These are phyloP conservation scores for Adineta ricciae DNA, from an alignment of 2,888 invertebrate species.

Conservation along the genomic window DNA sequence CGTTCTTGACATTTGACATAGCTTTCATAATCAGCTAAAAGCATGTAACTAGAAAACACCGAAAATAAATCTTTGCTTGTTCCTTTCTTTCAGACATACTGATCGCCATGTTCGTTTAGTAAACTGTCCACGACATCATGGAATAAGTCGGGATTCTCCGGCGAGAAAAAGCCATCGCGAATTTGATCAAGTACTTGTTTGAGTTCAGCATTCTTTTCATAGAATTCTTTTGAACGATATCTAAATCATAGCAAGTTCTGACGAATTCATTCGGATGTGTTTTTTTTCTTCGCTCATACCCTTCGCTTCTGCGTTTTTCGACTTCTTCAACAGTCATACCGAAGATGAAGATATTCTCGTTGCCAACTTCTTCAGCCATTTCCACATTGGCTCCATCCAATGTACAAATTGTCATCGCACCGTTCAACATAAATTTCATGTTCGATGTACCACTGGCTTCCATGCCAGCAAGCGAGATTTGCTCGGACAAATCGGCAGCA, in stretches of 20 bases:
- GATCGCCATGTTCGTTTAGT: slow-evolving; percentile 65
- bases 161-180: slow-evolving; percentile 80
- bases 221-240: too few relatives aligned
- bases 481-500: slow-evolving; percentile 93
- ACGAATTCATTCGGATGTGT: too few relatives aligned
- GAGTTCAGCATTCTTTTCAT: slow-evolving; percentile 66
- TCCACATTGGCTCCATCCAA: slow-evolving; percentile 98
- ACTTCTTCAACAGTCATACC: slow-evolving; percentile 55
- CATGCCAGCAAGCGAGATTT: slow-evolving; percentile 96
- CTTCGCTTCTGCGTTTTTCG: slow-evolving; percentile 38
- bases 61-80: too few relatives aligned
- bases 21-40: slow-evolving; percentile 85
- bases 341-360: slow-evolving; percentile 92
- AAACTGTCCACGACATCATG: slow-evolving; percentile 78
- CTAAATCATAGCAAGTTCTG: too few relatives aligned
- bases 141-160: slow-evolving; percentile 78
- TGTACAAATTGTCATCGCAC: slow-evolving; percentile 91
- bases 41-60: slow-evolving; percentile 60
- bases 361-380: slow-evolving; percentile 87
- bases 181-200: slow-evolving; percentile 92
- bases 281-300: slow-evolving; percentile 75
- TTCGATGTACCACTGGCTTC: slow-evolving; percentile 99
- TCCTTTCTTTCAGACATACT: slow-evolving; percentile 38
- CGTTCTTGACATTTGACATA: slow-evolving; percentile 84
- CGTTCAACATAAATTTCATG: slow-evolving; percentile 89